Percentiles rank a stretch among this genome's conserved stretches.
Conservation (phyloP, 2,113 vertebrate genomes). For the Thamnophis sirtalis region DNA sequence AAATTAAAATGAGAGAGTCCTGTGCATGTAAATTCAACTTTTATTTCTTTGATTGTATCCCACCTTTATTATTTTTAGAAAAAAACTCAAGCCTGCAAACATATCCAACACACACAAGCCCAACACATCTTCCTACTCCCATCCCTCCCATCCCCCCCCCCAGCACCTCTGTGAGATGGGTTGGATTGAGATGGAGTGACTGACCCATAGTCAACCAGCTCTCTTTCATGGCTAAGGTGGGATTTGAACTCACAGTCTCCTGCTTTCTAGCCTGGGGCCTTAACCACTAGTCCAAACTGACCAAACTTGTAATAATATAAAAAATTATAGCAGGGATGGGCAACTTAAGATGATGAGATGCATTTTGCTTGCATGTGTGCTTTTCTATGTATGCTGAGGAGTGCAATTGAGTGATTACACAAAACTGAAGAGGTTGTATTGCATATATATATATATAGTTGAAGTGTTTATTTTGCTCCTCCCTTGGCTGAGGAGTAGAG, state of each 20-base stretch:
- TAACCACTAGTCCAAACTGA: not conserved
- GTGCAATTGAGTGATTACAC: not conserved
- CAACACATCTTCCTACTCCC: not conserved
- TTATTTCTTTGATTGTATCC: not conserved
- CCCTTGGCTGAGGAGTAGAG: not conserved
- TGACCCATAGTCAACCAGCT: not conserved
- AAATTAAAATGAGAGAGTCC: not conserved
- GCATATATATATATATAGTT: not conserved
- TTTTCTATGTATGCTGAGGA: not conserved
- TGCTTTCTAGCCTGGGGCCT: not conserved
- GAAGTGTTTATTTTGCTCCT: not conserved
- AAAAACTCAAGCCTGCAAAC: not conserved
- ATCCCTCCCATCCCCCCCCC: not conserved
- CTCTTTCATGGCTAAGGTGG: not conserved
- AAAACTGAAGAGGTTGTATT: not conserved
- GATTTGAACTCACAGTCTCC: not conserved
- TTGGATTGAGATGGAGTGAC: not conserved
- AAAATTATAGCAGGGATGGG: not conserved
- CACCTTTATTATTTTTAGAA: not conserved
- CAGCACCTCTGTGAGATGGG: not conserved
- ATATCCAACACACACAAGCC: not conserved
- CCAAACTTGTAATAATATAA: not conserved
- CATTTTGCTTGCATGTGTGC: not conserved
- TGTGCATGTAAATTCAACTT: not conserved
- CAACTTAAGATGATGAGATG: not conserved